Evolutionary conservation across 2,113 vertebrate genomes (phyloP), one percentile per base, ranked within the genome.

Genomic region (Colossoma macropomum): DNA sequence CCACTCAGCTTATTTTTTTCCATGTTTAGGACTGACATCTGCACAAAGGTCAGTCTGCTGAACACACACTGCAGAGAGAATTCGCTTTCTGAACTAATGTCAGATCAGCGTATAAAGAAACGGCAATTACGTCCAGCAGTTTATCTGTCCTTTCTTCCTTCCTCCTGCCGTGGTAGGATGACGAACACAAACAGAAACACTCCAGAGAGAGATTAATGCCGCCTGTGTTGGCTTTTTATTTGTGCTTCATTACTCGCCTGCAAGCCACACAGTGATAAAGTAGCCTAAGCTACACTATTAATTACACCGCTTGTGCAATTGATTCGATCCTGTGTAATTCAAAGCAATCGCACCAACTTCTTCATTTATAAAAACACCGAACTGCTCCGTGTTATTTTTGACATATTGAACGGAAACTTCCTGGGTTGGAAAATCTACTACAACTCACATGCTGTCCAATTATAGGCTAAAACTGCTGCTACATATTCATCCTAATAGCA

Each of bases 141-240:
- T 71, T 41, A 71, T 71, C 68, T 45, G 17, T 68, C 32, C 68
- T 45, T 25, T 13, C 23, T 27, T 62, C 34, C 34, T 34, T 34
- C 21, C 10, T 8, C 11, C 38, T 23, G 34, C 34, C 23, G 12
- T 10, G 23, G 68, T n/a, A 71, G 38, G 38, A 71, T 15, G 68
- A 71, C 38, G n/a, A 41, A 71, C 21, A 41, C 34, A 41, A 71
- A 23, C 41, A 71, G 21, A 12, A 45, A 7, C 68, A 4, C 34
- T 23, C 21, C 23, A 13, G 68, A 71, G 21, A 41, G 68, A 45
- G 68, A 71, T 71, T 71, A 71, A 45, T 71, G 68, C 68, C 23
- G 41, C 68, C 68, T 45, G n/a, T 41, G 41, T 41, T 41, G 41
- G 34, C 68, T 71, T 71, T 71, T 71, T 71, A 71, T 71, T 71